Evolutionary conservation across 1,140 invertebrate genomes (phyloP).

Genomic region (Drosophila arawakana): DNA sequence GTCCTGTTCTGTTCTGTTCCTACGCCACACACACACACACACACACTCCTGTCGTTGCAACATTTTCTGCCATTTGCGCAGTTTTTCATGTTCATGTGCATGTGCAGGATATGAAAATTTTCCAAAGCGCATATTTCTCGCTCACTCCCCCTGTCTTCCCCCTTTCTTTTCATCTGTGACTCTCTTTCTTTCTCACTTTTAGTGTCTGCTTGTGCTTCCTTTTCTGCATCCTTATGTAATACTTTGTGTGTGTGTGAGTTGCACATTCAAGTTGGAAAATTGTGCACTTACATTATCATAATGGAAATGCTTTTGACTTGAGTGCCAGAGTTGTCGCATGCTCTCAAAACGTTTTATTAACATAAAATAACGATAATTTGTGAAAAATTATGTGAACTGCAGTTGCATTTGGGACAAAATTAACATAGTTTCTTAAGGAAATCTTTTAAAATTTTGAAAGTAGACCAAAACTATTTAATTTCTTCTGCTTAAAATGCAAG

Average conservation of each 20-base stretch:
- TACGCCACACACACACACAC: conserved; percentile 26
- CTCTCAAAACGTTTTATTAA: conserved; percentile 5
- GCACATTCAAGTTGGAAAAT: conserved; percentile 75
- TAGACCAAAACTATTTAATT: background rate
- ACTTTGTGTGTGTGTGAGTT: conserved; percentile 18
- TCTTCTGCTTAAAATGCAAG: too few species aligned
- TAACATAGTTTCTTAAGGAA: background rate
- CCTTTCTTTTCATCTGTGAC: background rate
- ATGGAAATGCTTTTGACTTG: conserved; percentile 81
- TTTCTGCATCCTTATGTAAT: conserved; percentile 1
- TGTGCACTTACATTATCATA: conserved; percentile 83
- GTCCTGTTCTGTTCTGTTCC: conserved; percentile 2
- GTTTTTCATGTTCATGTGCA: conserved; percentile 80
- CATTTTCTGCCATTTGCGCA: conserved; percentile 82
- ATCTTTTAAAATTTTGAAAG: background rate
- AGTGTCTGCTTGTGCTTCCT: background rate
- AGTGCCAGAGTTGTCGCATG: conserved; percentile 63
- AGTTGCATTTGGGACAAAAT: background rate
- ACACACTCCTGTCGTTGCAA: conserved; percentile 64
- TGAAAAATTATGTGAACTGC: conserved; percentile 6
- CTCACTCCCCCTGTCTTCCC: background rate
- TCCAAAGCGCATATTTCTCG: conserved; percentile 54
- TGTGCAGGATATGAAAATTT: conserved; percentile 81
- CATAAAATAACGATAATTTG: conserved; percentile 7
- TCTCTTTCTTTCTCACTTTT: background rate